phyloP scores from a whole-genome alignment of 2,113 vertebrate species.

The Desmodus rotundus region DNA sequence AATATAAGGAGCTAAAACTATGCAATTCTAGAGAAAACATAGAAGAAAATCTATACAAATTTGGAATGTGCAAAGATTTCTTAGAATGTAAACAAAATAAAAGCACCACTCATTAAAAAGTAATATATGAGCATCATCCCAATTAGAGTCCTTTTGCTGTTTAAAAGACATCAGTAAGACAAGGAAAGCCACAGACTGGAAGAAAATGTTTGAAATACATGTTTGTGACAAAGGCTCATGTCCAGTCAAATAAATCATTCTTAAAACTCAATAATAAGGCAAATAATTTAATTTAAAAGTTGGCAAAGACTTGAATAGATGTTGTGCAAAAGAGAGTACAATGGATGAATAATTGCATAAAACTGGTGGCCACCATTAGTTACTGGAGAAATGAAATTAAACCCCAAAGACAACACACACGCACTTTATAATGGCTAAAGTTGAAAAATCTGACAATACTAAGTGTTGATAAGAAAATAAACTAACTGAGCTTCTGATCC shows the following conservation, averaged over 20 bases:
- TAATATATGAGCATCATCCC: not conserved
- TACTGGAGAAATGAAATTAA: not conserved
- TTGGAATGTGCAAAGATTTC: not conserved
- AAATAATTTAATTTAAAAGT: not conserved
- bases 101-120: not conserved
- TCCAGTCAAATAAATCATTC: not conserved
- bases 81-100: not conserved
- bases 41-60: not conserved
- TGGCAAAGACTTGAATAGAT: not conserved
- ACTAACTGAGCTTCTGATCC: too few species aligned
- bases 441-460: not conserved
- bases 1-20: not conserved
- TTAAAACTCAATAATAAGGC: not conserved
- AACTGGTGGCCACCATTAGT: not conserved
- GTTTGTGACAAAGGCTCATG: not conserved
- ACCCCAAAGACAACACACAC: not conserved
- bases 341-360: not conserved
- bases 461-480: not conserved
- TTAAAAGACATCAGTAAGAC: not conserved
- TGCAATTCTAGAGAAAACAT: not conserved
- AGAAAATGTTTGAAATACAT: not conserved
- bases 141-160: not conserved
- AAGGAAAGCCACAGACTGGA: not conserved
- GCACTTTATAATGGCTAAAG: not conserved
- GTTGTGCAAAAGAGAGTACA: not conserved